Percentiles rank a stretch among this genome's conserved stretches.
Conservation (phyloP, 2,113 vertebrate species). For the Rhodinocichla rosea region DNA sequence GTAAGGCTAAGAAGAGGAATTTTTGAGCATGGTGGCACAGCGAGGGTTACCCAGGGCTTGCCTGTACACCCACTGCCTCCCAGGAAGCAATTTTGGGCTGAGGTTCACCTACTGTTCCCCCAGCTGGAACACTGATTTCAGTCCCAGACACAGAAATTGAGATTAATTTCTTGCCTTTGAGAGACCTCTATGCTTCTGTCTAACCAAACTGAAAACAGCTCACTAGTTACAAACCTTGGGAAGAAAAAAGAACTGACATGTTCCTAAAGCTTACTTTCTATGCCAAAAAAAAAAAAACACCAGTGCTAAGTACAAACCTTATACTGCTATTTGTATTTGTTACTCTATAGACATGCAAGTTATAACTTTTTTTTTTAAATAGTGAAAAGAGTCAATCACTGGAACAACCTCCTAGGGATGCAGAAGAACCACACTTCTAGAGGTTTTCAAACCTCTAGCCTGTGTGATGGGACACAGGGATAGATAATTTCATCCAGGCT, state of each 20-base stretch:
- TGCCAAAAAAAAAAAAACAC: not conserved
- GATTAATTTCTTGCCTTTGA: not conserved
- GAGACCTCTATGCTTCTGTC: not conserved
- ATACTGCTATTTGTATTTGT: not conserved
- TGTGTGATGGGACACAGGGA: not conserved
- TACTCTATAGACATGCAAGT: not conserved
- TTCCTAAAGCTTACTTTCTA: not conserved
- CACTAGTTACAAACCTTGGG: not conserved
- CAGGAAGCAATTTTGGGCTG: not conserved
- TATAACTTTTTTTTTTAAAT: not conserved
- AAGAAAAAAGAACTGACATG: not conserved
- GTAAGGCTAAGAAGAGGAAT: not conserved
- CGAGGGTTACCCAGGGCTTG: not conserved
- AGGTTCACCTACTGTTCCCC: not conserved
- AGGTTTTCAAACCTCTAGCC: not conserved
- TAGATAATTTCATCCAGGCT: not conserved
- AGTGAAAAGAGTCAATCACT: not conserved
- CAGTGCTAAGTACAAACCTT: not conserved
- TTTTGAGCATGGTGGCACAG: not conserved
- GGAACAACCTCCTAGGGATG: not conserved
- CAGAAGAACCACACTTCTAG: fast-evolving
- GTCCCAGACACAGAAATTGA: not conserved
- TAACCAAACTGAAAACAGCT: not conserved
- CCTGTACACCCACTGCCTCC: not conserved
- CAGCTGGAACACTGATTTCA: not conserved